Evolutionary conservation across 1,140 invertebrate genomes (phyloP).

Genomic region (Drosophila neocordata): DNA sequence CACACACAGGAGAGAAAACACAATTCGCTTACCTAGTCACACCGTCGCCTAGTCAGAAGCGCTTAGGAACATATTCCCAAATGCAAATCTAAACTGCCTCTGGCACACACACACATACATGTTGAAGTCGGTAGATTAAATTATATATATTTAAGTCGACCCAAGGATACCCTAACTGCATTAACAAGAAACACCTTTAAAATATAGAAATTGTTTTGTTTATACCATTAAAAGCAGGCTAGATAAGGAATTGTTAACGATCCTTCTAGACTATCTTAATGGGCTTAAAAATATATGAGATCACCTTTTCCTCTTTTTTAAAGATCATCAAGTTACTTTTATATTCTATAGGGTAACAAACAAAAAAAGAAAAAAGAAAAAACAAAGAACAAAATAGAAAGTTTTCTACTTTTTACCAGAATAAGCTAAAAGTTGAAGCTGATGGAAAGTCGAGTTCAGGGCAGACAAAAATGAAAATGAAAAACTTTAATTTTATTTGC

Average conservation of each 20-base stretch:
- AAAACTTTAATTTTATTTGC: slow-evolving; percentile 75
- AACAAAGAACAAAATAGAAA: not conserved
- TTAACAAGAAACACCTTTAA: no score
- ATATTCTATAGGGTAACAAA: not conserved
- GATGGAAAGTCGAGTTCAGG: slow-evolving; percentile 52
- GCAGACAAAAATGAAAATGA: slow-evolving; percentile 10
- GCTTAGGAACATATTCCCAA: slow-evolving; percentile 64
- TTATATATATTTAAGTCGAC: not conserved
- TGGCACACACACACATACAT: slow-evolving; percentile 42
- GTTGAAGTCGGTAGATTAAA: slow-evolving; percentile 4
- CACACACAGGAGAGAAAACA: slow-evolving; percentile 39
- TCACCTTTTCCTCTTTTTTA: no score
- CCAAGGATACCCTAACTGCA: not conserved
- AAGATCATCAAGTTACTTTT: no score
- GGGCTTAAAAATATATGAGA: no score
- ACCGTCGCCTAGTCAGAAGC: not conserved
- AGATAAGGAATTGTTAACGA: no score
- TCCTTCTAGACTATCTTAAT: no score
- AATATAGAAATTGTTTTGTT: no score
- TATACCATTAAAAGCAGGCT: no score
- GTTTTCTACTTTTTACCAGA: slow-evolving; percentile 21
- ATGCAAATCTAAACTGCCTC: slow-evolving; percentile 75
- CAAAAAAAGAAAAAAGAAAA: slow-evolving; percentile 22
- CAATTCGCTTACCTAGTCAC: slow-evolving; percentile 7
- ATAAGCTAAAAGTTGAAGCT: slow-evolving; percentile 52